Conservation (phyloP, 2,888 invertebrate genomes). For the Napeogenes inachia region DNA sequence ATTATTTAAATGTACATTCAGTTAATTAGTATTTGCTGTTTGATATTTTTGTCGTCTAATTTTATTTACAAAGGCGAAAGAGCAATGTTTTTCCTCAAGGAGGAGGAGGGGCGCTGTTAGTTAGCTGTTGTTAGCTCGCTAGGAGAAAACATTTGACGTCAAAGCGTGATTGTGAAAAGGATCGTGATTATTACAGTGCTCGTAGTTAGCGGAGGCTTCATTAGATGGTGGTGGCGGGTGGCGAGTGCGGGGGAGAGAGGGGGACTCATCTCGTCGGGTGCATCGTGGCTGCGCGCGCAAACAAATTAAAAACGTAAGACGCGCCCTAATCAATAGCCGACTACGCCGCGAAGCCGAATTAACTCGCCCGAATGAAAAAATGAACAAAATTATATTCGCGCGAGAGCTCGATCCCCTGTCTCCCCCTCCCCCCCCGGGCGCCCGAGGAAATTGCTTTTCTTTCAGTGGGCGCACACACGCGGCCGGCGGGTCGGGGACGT, state of each 20-base stretch:
- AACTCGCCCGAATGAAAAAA: conserved; percentile 77
- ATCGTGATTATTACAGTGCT: conserved; percentile 62
- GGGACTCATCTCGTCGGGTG: conserved; percentile 69
- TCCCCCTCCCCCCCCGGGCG: conserved; percentile 43
- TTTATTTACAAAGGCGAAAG: conserved; percentile 42
- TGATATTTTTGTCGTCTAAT: conserved; percentile 28
- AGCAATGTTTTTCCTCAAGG: conserved; percentile 36
- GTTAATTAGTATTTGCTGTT: conserved; percentile 18
- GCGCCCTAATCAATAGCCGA: conserved; percentile 78
- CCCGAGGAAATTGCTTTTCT: conserved; percentile 77
- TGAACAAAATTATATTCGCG: conserved; percentile 79
- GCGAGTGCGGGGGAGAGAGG: conserved; percentile 37
- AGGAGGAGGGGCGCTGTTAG: conserved; percentile 35
- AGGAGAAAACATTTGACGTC: conserved; percentile 50
- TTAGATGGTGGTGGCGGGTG: conserved; percentile 48
- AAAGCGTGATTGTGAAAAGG: conserved; percentile 64
- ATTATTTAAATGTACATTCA: not conserved
- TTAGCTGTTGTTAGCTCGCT: conserved; percentile 38
- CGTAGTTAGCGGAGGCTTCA: conserved; percentile 69
- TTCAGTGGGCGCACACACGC: conserved; percentile 75
- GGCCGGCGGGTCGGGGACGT: conserved; percentile 44
- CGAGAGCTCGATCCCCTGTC: conserved; percentile 64
- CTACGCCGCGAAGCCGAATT: conserved; percentile 75
- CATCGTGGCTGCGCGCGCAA: conserved; percentile 76
- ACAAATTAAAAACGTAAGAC: conserved; percentile 78